phyloP scores from a whole-genome alignment of 2,797 vertebrate genomes.

The Sebastes taczanowskii region DNA sequence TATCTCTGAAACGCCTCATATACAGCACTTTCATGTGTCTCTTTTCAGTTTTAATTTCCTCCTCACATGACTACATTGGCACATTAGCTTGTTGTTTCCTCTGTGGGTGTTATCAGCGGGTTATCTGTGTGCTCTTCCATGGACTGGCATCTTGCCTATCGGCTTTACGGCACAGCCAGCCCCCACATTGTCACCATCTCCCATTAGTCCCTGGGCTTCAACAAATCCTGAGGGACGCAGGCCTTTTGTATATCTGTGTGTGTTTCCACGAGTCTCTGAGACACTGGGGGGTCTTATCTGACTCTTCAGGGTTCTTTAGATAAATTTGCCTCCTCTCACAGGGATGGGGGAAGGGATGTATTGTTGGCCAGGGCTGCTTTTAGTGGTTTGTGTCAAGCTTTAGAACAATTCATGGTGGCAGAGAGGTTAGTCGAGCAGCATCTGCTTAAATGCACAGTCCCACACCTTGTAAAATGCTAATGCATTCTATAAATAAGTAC shows the following conservation, averaged over 20 bases:
- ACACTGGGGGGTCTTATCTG: slow-evolving; percentile 58
- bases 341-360: background rate
- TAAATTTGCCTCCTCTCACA: slow-evolving; percentile 39
- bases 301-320: slow-evolving; percentile 63
- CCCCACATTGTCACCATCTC: slow-evolving; percentile 43
- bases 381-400: slow-evolving; percentile 28
- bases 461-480: slow-evolving; percentile 54
- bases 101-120: slow-evolving; percentile 51
- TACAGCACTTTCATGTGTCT: background rate
- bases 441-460: slow-evolving; percentile 34
- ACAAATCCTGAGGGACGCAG: slow-evolving; percentile 38
- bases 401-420: slow-evolving; percentile 10
- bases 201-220: slow-evolving; percentile 41
- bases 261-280: slow-evolving; percentile 27
- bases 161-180: slow-evolving; percentile 46
- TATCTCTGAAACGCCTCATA: slow-evolving; percentile 5
- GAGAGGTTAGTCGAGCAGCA: slow-evolving; percentile 36
- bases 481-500: slow-evolving; percentile 50
- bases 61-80: slow-evolving; percentile 19
- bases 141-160: slow-evolving; percentile 66
- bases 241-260: slow-evolving; percentile 9
- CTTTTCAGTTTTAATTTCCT: slow-evolving; percentile 51
- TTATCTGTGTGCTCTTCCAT: slow-evolving; percentile 53
- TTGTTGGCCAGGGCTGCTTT: slow-evolving; percentile 12
- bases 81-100: slow-evolving; percentile 35